These are phyloP conservation scores for Eucera pruinosa DNA, from an alignment of 2,888 invertebrate species.

Conservation along the genomic window DNA sequence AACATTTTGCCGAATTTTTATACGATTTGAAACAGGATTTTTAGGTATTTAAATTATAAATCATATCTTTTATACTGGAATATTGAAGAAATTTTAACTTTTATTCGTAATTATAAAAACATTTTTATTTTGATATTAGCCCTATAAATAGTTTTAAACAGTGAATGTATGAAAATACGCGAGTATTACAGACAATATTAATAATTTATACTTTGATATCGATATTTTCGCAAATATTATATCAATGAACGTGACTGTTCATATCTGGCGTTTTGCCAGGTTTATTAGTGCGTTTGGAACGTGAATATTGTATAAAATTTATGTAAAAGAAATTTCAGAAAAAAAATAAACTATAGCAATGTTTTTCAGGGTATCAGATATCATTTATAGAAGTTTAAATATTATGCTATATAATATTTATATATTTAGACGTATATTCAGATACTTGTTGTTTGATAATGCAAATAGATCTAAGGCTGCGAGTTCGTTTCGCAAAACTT, in stretches of 20 bases:
- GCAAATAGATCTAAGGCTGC: constrained; percentile 10
- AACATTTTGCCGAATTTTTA: constrained; percentile 46
- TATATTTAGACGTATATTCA: constrained; percentile 3
- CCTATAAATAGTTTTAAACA: constrained; percentile 62
- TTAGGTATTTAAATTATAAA: constrained; percentile 51
- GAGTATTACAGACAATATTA: constrained; percentile 59
- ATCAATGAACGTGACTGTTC: constrained; percentile 26
- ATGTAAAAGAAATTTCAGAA: constrained; percentile 43
- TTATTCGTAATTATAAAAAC: constrained; percentile 68
- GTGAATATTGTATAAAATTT: constrained; percentile 51
- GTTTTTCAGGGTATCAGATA: constrained; percentile 26
- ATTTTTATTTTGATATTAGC: constrained; percentile 70
- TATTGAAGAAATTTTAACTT: constrained; percentile 69
- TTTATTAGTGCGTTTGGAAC: constrained; percentile 19
- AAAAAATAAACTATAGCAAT: constrained; percentile 53
- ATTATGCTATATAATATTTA: constrained; percentile 23
- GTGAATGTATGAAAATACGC: constrained; percentile 51
- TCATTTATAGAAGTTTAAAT: constrained; percentile 22
- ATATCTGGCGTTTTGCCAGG: constrained; percentile 18
- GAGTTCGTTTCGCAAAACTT: constrained; percentile 24
- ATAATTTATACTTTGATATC: constrained; percentile 61
- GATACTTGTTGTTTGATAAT: constrained; percentile 26
- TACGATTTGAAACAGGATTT: constrained; percentile 32
- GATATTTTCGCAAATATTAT: constrained; percentile 59
- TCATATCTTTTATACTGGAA: constrained; percentile 65